Evolutionary conservation across 2,888 invertebrate genomes (phyloP).

Genomic region (Barypeithes pellucidus): DNA sequence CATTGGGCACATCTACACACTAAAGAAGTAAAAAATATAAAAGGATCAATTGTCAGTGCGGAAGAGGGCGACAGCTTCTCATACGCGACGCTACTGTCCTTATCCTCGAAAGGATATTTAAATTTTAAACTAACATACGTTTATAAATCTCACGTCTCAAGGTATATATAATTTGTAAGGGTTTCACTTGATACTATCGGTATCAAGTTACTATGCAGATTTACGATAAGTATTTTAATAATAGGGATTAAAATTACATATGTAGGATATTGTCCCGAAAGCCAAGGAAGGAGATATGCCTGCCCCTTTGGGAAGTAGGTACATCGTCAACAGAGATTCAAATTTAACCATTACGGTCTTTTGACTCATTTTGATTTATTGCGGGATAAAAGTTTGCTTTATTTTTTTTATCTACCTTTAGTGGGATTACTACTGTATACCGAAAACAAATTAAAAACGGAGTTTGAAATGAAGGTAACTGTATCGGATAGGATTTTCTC

Average conservation of each 20-base stretch:
- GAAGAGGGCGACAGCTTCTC: too few species aligned
- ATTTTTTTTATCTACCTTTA: conserved; percentile 55
- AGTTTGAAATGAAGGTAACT: conserved; percentile 17
- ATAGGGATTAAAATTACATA: conserved; percentile 71
- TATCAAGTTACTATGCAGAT: conserved; percentile 69
- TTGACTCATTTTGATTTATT: conserved; percentile 64
- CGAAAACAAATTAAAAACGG: conserved; percentile 43
- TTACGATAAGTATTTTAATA: conserved; percentile 69
- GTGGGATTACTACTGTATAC: conserved; percentile 36
- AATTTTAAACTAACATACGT: conserved; percentile 60
- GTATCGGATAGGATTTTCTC: conserved; percentile 20
- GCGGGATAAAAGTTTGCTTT: conserved; percentile 55
- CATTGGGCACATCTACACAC: too few species aligned
- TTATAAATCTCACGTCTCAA: conserved; percentile 60
- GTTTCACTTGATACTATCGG: conserved; percentile 68
- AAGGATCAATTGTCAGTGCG: too few species aligned
- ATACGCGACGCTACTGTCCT: neutral
- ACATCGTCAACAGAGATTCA: conserved; percentile 61
- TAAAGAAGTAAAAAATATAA: too few species aligned
- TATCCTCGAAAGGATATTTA: conserved; percentile 59
- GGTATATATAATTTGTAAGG: conserved; percentile 63
- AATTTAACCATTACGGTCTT: conserved; percentile 62
- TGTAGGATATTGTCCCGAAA: conserved; percentile 67
- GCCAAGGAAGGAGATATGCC: conserved; percentile 59
- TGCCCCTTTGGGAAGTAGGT: conserved; percentile 65